phyloP scores from a whole-genome alignment of 1,140 invertebrate genomes.

The Neodiprion lecontei region DNA sequence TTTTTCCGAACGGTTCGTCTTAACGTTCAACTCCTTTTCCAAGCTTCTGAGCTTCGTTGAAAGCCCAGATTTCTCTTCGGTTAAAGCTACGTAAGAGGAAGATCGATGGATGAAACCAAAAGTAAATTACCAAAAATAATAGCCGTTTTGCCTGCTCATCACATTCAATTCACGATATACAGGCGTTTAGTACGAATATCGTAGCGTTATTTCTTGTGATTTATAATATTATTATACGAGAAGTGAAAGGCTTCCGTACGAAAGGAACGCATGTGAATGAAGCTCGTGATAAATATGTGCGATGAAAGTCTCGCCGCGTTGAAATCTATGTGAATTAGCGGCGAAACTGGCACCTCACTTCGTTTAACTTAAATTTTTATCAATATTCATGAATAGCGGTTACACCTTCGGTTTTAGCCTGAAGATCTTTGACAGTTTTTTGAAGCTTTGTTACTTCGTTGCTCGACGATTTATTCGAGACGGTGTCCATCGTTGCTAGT shows the following conservation, averaged over 20 bases:
- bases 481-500: conserved; percentile 76
- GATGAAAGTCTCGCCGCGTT: neutral
- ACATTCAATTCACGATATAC: too few relatives aligned
- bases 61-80: conserved; percentile 55
- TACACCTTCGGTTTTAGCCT: conserved; percentile 82
- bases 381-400: conserved; percentile 62
- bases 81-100: conserved; percentile 40
- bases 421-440: conserved; percentile 77
- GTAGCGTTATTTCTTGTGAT: neutral
- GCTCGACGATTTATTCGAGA: conserved; percentile 70
- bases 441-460: conserved; percentile 82
- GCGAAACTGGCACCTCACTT: neutral
- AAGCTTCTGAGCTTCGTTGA: conserved; percentile 62
- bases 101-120: neutral
- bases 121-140: neutral
- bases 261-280: neutral
- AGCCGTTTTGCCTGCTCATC: too few relatives aligned
- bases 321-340: neutral
- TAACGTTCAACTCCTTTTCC: conserved; percentile 56
- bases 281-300: neutral
- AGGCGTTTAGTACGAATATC: neutral
- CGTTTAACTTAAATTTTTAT: conserved; percentile 28
- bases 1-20: conserved; percentile 61
- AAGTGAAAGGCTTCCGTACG: neutral
- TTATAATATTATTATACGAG: neutral